Evolutionary conservation across 2,113 vertebrate genomes (phyloP), one percentile per base, ranked within the genome.

Genomic region (Oncorhynchus tshawytscha): DNA sequence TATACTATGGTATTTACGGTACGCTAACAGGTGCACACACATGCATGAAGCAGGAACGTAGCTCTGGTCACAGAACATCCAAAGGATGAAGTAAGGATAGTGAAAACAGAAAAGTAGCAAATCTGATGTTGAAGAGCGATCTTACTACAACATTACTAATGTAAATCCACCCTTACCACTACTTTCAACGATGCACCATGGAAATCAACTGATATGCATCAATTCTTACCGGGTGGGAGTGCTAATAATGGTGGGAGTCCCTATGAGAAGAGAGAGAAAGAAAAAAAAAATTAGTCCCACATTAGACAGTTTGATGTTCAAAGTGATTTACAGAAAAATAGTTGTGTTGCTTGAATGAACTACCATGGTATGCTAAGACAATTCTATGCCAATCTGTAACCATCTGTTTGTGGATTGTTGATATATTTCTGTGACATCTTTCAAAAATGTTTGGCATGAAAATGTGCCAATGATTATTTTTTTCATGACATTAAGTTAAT

Each of bases 141-240:
- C 39, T 45, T 45, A 45, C 4, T 57, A 20, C 18, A 57, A 11
- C 9, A 1, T 45, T 3, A 45, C 39, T 45, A 2, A 45, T 45
- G 39, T 45, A 45, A 45, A 11, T 45, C 39, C 9, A 45, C 39
- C 39, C n/a, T 11, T 8, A 62, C n/a, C 62, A 78, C 16, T 9
- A 31, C 3, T 64, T 2, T 2, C 16, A 54, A 60, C 18, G 1
- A 7, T n/a, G 16, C 12, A 12, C 12, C 29, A 18, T 2, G 49
- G 0, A 45, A 76, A 49, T 18, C 6, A 6, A 20, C 39, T 49
- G 15, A 1, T 51, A n/a, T 1, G 1, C 2, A 22, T 11, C 15
- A 16, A 76, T 73, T 64, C 77, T 82, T 82, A 93, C 93, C 93
- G 90, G 39, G 83, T 73, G 6, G 91, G 84, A 6, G 90, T 91